Percentiles rank a stretch among this genome's conserved stretches.
Conservation (phyloP, 2,888 invertebrate genomes). For the Hydropsyche betteni region DNA sequence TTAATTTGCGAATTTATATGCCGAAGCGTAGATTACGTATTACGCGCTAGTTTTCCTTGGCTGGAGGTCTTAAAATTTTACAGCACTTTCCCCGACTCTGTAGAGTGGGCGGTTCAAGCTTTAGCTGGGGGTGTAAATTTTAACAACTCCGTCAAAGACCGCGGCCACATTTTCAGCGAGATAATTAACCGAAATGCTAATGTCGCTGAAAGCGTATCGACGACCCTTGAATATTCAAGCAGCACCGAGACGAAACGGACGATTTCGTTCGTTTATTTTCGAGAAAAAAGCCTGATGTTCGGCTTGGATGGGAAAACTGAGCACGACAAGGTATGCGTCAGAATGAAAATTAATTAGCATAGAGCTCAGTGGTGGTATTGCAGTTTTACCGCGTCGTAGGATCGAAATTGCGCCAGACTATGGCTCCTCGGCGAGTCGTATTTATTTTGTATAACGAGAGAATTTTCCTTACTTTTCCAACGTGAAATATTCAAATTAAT, state of each 20-base stretch:
- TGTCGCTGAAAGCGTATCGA: constrained; percentile 13
- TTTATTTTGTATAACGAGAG: constrained; percentile 50
- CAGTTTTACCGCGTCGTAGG: constrained; percentile 1
- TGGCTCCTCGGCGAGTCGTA: constrained; percentile 44
- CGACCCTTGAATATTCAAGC: neutral
- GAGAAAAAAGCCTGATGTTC: too few species aligned
- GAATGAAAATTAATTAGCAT: constrained; percentile 7
- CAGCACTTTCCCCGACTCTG: constrained; percentile 34
- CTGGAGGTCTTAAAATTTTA: constrained; percentile 48
- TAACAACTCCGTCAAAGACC: constrained; percentile 20
- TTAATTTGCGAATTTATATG: constrained; percentile 51
- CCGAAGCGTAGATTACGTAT: constrained; percentile 47
- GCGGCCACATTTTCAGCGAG: constrained; percentile 43
- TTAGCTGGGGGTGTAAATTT: constrained; percentile 4
- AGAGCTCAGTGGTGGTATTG: neutral
- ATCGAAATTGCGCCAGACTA: constrained; percentile 29
- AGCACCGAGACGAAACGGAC: neutral
- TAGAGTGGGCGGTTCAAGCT: neutral
- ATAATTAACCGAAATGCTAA: constrained; percentile 46
- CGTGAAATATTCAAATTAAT: neutral
- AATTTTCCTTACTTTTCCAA: constrained; percentile 8
- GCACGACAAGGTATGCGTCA: too few species aligned
- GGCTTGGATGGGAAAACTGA: too few species aligned
- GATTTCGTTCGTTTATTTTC: neutral
- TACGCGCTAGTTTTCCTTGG: constrained; percentile 43